Percentiles rank a stretch among this genome's conserved stretches.
Evolutionary conservation across 2,888 invertebrate species (phyloP).

Genomic region (Eupithecia inturbata): DNA sequence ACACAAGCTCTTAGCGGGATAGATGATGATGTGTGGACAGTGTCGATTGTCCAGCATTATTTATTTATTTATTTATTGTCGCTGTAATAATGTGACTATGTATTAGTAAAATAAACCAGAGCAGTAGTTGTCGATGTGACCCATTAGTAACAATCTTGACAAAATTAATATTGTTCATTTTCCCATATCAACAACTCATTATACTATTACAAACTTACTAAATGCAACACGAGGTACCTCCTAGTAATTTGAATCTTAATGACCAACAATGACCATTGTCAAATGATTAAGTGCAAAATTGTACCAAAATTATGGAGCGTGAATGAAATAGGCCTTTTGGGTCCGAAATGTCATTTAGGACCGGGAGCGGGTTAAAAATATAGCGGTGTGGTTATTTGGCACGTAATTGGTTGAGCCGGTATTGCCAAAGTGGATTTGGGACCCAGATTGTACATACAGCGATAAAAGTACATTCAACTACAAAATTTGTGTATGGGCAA

Average conservation of each 20-base stretch:
- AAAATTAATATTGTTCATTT: not conserved
- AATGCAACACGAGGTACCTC: not conserved
- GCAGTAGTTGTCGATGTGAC: too few species aligned
- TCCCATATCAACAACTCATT: not conserved
- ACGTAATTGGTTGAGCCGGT: slow-evolving; percentile 21
- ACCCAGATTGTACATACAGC: not conserved
- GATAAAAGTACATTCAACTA: not conserved
- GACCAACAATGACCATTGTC: slow-evolving; percentile 18
- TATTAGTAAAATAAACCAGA: too few species aligned
- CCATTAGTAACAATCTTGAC: too few species aligned
- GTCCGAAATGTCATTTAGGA: slow-evolving; percentile 28
- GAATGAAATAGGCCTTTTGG: slow-evolving; percentile 35
- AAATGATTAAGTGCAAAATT: slow-evolving; percentile 30
- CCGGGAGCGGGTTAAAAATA: slow-evolving; percentile 28
- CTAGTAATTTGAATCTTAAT: slow-evolving; percentile 20
- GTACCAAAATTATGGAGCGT: slow-evolving; percentile 29
- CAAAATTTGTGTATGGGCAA: not conserved
- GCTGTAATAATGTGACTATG: too few species aligned
- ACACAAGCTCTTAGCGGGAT: too few species aligned
- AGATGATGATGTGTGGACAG: too few species aligned
- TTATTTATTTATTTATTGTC: too few species aligned
- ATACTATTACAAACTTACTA: not conserved
- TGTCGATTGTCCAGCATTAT: too few species aligned
- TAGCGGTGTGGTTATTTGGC: slow-evolving; percentile 21
- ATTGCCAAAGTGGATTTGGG: slow-evolving; percentile 20